Base-by-base conservation (phyloP, 2,888 invertebrate genomes). In the Drosophila rubida region DNA sequence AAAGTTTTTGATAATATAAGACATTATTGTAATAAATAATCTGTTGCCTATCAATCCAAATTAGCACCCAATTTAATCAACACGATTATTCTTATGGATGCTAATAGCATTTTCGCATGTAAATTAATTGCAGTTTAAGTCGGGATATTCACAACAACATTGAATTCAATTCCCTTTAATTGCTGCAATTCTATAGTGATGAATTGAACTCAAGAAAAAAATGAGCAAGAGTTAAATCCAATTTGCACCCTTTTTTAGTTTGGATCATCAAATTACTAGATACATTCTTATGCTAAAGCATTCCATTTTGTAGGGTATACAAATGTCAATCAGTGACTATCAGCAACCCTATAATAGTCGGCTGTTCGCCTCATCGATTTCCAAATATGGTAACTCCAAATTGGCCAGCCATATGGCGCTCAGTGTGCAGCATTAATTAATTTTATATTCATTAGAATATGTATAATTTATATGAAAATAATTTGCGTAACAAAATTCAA, bases 391-490 rank as follows among this genome's bases (percentile, higher is more conserved):
- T 53, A 42, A 49, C 49, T 25, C 35, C 23, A 69, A 60, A 59
- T 69, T 59, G 48, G 55, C 63, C 45, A 41, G 27, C 55, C 71
- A 39, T 39, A 35, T 54, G 48, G 14, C 23, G 25, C 4, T 14
- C 13, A 59, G 48, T 44, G 58, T 63, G 49, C 22, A 53, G 67
- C 66, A 55, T 63, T 76, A 86, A 83, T 86, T 86, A 86, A 76
- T 83, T 83, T 86, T 65, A 78, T 77, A 83, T 83, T 72, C 80
- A 83, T 83, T 86, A 83, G 63, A 69, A 71, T 75, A 72, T 80
- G 58, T 75, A 69, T 83, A 86, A 86, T 83, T 83, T 80, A 83
- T 80, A 72, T 70, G 80, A 77, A 83, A 83, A 76, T 80, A 83
- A 86, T 86, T 78, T 83, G 80, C 57, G 66, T 54, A 66, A 62